Conservation (phyloP, 2,797 vertebrate species). For the Enoplosus armatus region DNA sequence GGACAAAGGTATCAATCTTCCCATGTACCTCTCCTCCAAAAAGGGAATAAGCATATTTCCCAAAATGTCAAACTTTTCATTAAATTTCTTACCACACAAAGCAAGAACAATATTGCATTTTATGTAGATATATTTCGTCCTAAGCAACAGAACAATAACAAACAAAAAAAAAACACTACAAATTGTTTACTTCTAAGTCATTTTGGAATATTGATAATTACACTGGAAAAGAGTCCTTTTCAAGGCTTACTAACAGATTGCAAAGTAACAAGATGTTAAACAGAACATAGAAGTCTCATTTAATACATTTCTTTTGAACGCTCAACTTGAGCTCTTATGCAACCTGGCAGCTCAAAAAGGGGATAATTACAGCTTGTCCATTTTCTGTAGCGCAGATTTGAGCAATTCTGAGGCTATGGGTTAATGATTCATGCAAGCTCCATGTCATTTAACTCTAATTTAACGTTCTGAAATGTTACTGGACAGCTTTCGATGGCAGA, state of each 20-base stretch:
- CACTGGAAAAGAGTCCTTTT: neutral
- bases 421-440: conserved; percentile 75
- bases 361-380: conserved; percentile 69
- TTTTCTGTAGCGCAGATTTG: conserved; percentile 57
- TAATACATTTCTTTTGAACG: conserved; percentile 36
- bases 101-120: neutral
- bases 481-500: conserved; percentile 51
- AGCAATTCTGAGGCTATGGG: conserved; percentile 57
- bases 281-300: conserved; percentile 24
- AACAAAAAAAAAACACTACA: no score
- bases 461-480: conserved; percentile 67
- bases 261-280: conserved; percentile 34
- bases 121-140: no score
- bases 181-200: no score
- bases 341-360: conserved; percentile 56
- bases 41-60: neutral
- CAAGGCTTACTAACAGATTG: neutral
- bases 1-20: neutral
- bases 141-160: no score
- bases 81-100: neutral
- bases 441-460: conserved; percentile 74
- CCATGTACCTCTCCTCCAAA: neutral
- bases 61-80: neutral
- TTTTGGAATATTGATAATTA: no score
- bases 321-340: conserved; percentile 53